Evolutionary conservation across 2,113 vertebrate genomes (phyloP).

Genomic region (Butorides virescens): DNA sequence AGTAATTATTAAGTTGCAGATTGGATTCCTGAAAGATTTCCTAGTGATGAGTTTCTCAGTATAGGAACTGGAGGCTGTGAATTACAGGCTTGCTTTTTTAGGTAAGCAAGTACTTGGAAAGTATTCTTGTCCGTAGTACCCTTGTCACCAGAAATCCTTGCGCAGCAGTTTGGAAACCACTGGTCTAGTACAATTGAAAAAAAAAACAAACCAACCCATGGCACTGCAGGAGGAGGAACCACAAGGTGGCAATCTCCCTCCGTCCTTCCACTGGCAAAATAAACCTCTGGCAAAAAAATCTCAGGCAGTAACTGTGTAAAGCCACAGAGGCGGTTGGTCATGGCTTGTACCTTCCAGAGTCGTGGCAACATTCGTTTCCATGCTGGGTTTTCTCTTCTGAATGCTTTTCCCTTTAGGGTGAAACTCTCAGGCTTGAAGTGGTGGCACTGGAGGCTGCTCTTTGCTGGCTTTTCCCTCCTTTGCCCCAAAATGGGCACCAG

Average conservation of each 20-base stretch:
- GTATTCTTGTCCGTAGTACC: background rate
- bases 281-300: background rate
- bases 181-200: background rate
- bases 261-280: background rate
- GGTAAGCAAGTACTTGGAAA: background rate
- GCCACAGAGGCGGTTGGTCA: background rate
- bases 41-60: background rate
- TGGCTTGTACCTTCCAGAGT: background rate
- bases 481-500: background rate
- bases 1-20: background rate
- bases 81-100: background rate
- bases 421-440: background rate
- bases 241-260: slow-evolving; percentile 61
- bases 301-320: background rate
- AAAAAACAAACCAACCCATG: background rate
- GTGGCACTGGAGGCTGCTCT: background rate
- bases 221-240: slow-evolving; percentile 7
- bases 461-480: background rate
- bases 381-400: background rate
- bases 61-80: background rate
- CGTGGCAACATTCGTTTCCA: rapidly evolving
- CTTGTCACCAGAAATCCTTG: background rate
- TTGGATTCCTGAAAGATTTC: background rate
- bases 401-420: background rate
- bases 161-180: background rate